These are phyloP conservation scores for Pipistrellus pygmaeus DNA, from an alignment of 2,797 vertebrate species.

Conservation along the genomic window DNA sequence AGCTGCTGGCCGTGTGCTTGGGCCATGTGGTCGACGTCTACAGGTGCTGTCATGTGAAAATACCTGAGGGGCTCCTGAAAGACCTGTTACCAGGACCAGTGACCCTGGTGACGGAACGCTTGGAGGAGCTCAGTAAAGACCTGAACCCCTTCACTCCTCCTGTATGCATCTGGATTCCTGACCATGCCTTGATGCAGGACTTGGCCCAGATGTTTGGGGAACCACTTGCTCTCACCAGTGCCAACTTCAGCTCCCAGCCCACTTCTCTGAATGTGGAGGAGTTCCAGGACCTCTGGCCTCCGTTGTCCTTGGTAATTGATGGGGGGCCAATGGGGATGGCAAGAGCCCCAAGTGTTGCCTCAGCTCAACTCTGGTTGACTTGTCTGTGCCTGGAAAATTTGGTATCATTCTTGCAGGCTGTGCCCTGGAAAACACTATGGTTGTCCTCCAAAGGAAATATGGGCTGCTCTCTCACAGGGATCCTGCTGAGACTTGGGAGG, in stretches of 20 bases:
- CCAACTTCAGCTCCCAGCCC: slow-evolving; percentile 93
- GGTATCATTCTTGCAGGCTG: slow-evolving; percentile 94
- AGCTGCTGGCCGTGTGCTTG: slow-evolving; percentile 96
- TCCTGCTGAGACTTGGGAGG: slow-evolving; percentile 62
- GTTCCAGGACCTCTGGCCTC: slow-evolving; percentile 96
- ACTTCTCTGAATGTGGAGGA: slow-evolving; percentile 94
- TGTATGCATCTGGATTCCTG: slow-evolving; percentile 95
- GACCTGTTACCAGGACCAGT: slow-evolving; percentile 96
- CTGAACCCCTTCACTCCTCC: slow-evolving; percentile 96
- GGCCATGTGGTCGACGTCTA: slow-evolving; percentile 93
- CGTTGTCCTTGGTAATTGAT: slow-evolving; percentile 93
- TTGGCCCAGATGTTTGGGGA: slow-evolving; percentile 92
- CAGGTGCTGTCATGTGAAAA: slow-evolving; percentile 92
- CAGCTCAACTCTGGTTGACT: slow-evolving; percentile 96
- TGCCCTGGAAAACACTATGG: slow-evolving; percentile 91
- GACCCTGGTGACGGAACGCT: slow-evolving; percentile 94
- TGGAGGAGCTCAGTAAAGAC: slow-evolving; percentile 91
- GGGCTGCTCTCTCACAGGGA: slow-evolving; percentile 85
- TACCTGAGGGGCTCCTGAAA: slow-evolving; percentile 89
- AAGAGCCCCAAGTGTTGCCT: slow-evolving; percentile 91
- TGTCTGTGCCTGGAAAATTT: slow-evolving; percentile 93
- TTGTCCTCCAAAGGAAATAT: slow-evolving; percentile 92
- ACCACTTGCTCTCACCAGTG: slow-evolving; percentile 96
- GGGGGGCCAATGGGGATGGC: slow-evolving; percentile 92
- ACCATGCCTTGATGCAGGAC: slow-evolving; percentile 92